phyloP scores from a whole-genome alignment of 2,113 vertebrate species.

The Tapirus terrestris region DNA sequence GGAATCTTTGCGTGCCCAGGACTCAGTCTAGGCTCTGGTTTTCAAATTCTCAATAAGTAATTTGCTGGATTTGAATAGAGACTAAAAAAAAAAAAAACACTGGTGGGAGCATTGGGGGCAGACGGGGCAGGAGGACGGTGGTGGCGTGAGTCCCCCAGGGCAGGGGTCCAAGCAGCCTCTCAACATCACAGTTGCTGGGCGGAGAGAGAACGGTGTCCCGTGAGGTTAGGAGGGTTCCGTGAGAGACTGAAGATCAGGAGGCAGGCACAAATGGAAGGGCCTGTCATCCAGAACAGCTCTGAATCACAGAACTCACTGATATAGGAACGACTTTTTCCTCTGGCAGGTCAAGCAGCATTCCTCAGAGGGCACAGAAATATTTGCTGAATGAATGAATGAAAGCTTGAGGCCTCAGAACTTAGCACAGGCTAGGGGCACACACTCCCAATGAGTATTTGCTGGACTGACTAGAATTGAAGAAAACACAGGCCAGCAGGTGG shows the following conservation, averaged over 20 bases:
- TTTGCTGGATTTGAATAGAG: background rate
- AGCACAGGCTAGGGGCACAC: background rate
- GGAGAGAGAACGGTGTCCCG: accelerated
- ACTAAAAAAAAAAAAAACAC: background rate
- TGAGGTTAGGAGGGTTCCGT: background rate
- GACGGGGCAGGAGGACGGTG: background rate
- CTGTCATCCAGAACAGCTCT: background rate
- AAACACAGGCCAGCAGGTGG: background rate
- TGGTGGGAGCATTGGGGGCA: accelerated
- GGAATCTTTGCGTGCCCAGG: background rate
- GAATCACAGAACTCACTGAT: accelerated
- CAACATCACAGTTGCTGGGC: background rate
- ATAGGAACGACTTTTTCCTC: background rate
- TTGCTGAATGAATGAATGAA: background rate
- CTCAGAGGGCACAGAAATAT: background rate
- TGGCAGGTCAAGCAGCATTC: too few species aligned
- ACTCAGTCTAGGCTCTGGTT: background rate
- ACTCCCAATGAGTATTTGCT: accelerated
- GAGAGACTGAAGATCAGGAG: accelerated
- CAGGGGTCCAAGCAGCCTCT: background rate
- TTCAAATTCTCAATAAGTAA: background rate
- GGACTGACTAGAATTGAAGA: background rate
- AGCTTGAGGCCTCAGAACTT: background rate
- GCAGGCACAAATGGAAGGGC: accelerated
- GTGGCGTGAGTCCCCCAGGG: background rate